These are phyloP conservation scores for Medauroidea extradentata DNA, from an alignment of 1,140 invertebrate species.

Conservation along the genomic window DNA sequence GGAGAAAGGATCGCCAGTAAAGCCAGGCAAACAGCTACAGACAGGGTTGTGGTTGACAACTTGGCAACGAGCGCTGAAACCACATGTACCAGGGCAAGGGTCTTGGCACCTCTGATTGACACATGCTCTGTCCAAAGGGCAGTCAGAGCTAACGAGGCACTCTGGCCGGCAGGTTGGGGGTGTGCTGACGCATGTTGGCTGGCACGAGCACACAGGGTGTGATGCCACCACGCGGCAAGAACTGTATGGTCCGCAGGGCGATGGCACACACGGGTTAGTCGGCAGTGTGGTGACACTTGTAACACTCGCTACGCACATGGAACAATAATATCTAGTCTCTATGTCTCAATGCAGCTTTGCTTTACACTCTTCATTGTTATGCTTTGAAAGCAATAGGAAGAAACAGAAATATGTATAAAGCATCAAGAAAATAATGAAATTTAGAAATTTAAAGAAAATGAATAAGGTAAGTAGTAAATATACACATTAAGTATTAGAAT, in stretches of 20 bases:
- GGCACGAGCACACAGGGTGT: constrained; percentile 36
- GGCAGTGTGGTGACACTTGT: neutral
- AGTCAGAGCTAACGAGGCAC: constrained; percentile 36
- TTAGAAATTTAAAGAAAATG: no score
- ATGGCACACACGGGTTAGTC: constrained; percentile 38
- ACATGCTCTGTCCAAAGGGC: constrained; percentile 38
- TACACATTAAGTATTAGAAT: no score
- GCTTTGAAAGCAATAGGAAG: no score
- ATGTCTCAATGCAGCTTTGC: no score
- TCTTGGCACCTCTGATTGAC: constrained; percentile 35
- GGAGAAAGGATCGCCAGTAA: constrained; percentile 28
- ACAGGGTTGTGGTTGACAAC: constrained; percentile 68
- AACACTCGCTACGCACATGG: no score
- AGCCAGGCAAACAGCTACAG: constrained; percentile 65
- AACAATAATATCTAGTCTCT: no score
- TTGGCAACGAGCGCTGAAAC: constrained; percentile 39
- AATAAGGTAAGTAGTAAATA: no score
- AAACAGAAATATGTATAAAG: no score
- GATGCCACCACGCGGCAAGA: constrained; percentile 29
- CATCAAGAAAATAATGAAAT: no score
- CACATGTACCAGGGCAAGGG: constrained; percentile 41
- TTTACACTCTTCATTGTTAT: no score
- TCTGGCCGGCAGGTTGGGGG: constrained; percentile 30
- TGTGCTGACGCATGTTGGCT: constrained; percentile 33
- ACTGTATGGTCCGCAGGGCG: constrained; percentile 42